Evolutionary conservation across 64 coral and sea anemone species (phyloP).

Genomic region (Actinia tenebrosa): DNA sequence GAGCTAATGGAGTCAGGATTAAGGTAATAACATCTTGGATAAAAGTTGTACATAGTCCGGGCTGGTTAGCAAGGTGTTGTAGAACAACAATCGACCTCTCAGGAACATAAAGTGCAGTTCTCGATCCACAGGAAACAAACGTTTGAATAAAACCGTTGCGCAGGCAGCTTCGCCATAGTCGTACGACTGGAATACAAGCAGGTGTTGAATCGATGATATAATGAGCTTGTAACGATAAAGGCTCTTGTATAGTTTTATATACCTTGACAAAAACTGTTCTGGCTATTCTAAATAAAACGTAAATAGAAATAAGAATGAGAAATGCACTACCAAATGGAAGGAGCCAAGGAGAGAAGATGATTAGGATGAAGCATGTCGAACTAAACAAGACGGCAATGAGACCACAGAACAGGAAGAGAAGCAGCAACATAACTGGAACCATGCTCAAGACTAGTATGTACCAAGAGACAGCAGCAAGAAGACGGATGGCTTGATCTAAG

Average conservation of each 20-base stretch:
- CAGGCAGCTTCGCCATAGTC: not conserved
- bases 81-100: not conserved
- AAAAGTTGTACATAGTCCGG: not conserved
- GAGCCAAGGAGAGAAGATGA: not conserved
- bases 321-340: not conserved
- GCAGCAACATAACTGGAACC: not conserved
- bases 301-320: not conserved
- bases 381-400: not conserved
- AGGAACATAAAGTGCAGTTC: not conserved
- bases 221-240: not conserved
- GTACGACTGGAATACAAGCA: not conserved
- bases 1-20: not conserved
- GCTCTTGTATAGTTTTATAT: not conserved
- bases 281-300: not conserved
- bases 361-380: not conserved
- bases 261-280: not conserved
- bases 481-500: not conserved
- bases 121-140: not conserved
- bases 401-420: not conserved
- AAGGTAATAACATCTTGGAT: not conserved
- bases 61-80: not conserved
- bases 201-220: not conserved
- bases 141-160: not conserved
- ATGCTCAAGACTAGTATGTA: not conserved
- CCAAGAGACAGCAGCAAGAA: not conserved